Evolutionary conservation across 92 coral and sea anemone genomes (phyloP).

Genomic region (Porites evermanni): DNA sequence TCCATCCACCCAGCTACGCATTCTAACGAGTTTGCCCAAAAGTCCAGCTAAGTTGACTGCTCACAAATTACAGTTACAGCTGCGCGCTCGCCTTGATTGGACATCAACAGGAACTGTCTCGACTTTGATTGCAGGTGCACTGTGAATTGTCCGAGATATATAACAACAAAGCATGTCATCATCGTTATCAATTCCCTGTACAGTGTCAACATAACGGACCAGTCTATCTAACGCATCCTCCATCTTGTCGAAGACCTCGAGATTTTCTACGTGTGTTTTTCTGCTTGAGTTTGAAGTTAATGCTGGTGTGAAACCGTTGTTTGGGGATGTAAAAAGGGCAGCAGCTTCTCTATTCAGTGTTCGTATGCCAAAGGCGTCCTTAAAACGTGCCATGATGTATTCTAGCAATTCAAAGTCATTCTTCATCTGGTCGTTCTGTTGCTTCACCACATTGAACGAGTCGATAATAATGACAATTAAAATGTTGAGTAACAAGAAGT

Average conservation of each 20-base stretch:
- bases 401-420: conserved; percentile 93
- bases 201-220: conserved; percentile 4
- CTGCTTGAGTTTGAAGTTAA: not conserved
- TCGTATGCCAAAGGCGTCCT: conserved; percentile 80
- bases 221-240: conserved; percentile 38
- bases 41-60: no score
- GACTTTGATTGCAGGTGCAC: not conserved
- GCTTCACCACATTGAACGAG: conserved; percentile 76
- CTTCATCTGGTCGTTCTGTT: conserved; percentile 53
- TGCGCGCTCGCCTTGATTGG: not conserved
- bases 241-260: not conserved
- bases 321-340: conserved; percentile 1
- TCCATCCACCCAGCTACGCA: no score
- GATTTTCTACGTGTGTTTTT: not conserved
- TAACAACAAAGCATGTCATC: conserved; percentile 47
- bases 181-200: conserved; percentile 12
- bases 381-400: conserved; percentile 64
- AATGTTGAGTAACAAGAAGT: conserved; percentile 81
- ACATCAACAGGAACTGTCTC: not conserved
- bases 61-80: no score
- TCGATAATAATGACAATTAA: conserved; percentile 82
- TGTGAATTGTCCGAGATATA: conserved; percentile 27
- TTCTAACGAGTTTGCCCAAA: no score
- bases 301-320: not conserved
- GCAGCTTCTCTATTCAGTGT: conserved; percentile 35